phyloP scores from a whole-genome alignment of 2,113 vertebrate genomes.

The Brachyhypopomus gauderio region DNA sequence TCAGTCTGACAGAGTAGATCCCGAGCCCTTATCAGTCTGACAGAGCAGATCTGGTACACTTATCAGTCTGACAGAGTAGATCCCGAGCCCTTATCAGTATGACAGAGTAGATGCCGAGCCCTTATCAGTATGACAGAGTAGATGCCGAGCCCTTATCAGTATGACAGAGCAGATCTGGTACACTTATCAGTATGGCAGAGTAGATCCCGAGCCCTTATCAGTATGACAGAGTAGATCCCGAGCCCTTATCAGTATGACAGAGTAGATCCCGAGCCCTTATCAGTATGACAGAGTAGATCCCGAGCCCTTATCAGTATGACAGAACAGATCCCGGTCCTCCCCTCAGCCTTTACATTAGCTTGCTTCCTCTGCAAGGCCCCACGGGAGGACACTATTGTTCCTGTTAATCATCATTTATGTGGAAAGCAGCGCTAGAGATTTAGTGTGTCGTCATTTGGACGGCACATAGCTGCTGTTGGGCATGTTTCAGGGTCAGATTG shows the following conservation, averaged over 20 bases:
- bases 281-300: slow-evolving; percentile 49
- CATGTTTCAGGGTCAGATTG: slow-evolving; percentile 26
- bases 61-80: too few species aligned
- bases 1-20: too few species aligned
- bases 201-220: too few species aligned
- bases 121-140: slow-evolving; percentile 51
- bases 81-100: too few species aligned
- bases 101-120: too few species aligned
- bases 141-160: slow-evolving; percentile 36
- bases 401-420: slow-evolving; percentile 40
- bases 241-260: too few species aligned
- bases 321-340: slow-evolving; percentile 37
- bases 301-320: slow-evolving; percentile 40
- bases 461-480: slow-evolving; percentile 41
- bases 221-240: too few species aligned
- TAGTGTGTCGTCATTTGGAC: slow-evolving; percentile 46
- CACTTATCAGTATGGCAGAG: too few species aligned
- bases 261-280: too few species aligned
- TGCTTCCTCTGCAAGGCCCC: slow-evolving; percentile 23
- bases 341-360: slow-evolving; percentile 39
- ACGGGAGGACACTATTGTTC: slow-evolving; percentile 29
- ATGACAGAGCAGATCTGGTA: too few species aligned
- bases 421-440: slow-evolving; percentile 29
- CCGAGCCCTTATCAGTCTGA: too few species aligned
- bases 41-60: too few species aligned